phyloP scores from a whole-genome alignment of 2,888 invertebrate species.

The Himalopsyche japonica region DNA sequence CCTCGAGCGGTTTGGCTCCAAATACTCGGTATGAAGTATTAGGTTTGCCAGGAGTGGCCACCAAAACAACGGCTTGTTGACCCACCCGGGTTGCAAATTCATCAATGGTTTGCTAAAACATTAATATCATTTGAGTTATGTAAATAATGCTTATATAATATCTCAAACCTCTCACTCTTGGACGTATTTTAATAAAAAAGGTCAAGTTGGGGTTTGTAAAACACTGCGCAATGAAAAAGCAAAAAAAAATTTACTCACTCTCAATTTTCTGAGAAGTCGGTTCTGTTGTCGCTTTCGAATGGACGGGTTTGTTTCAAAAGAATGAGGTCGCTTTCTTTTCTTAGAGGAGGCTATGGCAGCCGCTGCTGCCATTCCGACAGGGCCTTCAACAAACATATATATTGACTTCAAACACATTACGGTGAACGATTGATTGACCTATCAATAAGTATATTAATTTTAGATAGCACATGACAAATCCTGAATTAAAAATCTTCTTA shows the following conservation, averaged over 20 bases:
- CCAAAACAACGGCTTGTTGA: conserved; percentile 94
- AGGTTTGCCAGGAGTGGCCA: conserved; percentile 95
- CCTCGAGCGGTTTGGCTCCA: conserved; percentile 94
- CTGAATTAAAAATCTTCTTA: too few species aligned
- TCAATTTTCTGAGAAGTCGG: conserved; percentile 81
- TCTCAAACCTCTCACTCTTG: too few species aligned
- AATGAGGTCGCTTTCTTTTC: conserved; percentile 92
- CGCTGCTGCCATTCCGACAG: conserved; percentile 94
- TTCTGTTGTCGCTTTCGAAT: conserved; percentile 95
- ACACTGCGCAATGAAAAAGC: not conserved
- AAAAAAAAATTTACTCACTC: conserved; percentile 59
- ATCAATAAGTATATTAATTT: too few species aligned
- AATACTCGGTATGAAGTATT: conserved; percentile 96
- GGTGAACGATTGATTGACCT: not conserved
- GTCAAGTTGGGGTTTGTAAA: too few species aligned
- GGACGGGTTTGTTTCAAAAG: conserved; percentile 96
- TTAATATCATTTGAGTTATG: not conserved
- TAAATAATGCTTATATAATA: too few species aligned
- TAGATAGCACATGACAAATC: too few species aligned
- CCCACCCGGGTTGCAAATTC: conserved; percentile 97
- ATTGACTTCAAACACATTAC: conserved; percentile 21
- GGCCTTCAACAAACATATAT: conserved; percentile 60
- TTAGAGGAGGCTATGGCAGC: conserved; percentile 95
- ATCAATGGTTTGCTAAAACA: conserved; percentile 83
- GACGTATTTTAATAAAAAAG: too few species aligned